Conservation (phyloP, 2,113 vertebrate species). For the Hydrolagus affinis region DNA sequence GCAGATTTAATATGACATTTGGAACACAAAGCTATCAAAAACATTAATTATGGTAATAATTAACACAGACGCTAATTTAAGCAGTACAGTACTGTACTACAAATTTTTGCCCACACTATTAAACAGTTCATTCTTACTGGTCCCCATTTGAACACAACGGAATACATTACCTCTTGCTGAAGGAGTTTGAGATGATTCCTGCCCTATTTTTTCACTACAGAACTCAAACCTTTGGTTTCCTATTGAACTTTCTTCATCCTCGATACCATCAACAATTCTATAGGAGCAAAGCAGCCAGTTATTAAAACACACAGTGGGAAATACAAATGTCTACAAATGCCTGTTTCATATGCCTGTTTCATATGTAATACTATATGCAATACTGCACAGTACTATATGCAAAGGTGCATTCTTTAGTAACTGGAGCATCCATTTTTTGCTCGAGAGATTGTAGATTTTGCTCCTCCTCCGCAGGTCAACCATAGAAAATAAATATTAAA, state of each 20-base stretch:
- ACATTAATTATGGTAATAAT: not conserved
- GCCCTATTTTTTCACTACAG: constrained; percentile 52
- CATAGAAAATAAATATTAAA: no score
- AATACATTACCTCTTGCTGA: constrained; percentile 48
- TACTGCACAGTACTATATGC: no score
- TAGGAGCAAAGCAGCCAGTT: constrained; percentile 29
- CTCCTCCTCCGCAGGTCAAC: no score
- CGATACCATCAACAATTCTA: constrained; percentile 68
- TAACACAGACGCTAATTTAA: not conserved
- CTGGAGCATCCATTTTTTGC: no score
- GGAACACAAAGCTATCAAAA: not conserved
- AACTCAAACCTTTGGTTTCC: constrained; percentile 64
- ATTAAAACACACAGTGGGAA: not conserved
- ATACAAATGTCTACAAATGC: not conserved
- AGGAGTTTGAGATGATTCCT: constrained; percentile 53
- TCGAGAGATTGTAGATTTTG: no score
- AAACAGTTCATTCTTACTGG: not conserved
- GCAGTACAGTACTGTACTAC: no score
- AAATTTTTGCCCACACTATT: not conserved
- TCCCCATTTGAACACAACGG: not conserved
- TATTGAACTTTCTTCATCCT: constrained; percentile 56
- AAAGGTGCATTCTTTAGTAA: no score
- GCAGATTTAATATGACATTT: no score
- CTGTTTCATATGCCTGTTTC: no score
- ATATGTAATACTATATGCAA: no score